Evolutionary conservation across 2,888 invertebrate species (phyloP).

Genomic region (Hedychridium roseum): DNA sequence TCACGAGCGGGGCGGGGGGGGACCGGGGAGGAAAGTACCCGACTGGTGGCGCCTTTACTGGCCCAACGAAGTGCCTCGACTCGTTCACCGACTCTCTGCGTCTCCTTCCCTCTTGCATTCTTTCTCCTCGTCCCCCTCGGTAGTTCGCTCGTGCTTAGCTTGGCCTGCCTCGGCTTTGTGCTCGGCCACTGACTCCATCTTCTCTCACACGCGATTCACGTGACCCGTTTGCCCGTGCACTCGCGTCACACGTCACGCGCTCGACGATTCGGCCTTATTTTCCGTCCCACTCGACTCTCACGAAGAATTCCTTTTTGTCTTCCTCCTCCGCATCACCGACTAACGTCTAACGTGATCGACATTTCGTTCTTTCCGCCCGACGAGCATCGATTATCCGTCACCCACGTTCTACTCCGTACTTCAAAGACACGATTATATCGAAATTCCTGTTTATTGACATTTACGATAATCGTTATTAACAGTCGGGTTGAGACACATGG

Average conservation of each 20-base stretch:
- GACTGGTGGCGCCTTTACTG: conserved; percentile 53
- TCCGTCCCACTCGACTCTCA: conserved; percentile 9
- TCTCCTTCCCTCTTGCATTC: not conserved
- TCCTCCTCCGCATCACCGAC: conserved; percentile 22
- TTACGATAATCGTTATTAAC: too few species aligned
- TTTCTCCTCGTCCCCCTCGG: too few species aligned
- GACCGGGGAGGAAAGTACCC: conserved; percentile 28
- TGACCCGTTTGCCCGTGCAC: conserved; percentile 21
- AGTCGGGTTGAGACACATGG: too few species aligned
- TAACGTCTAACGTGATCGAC: too few species aligned
- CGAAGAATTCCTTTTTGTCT: conserved; percentile 3
- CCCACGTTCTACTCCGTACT: too few species aligned
- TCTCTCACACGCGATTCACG: conserved; percentile 35
- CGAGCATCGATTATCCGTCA: too few species aligned
- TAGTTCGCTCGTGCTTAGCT: too few species aligned
- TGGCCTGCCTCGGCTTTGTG: too few species aligned
- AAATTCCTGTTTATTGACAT: too few species aligned
- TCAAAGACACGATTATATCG: too few species aligned
- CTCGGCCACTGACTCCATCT: conserved; percentile 48
- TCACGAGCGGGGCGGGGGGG: conserved; percentile 2
- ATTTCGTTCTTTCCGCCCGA: not conserved
- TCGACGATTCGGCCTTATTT: conserved; percentile 19
- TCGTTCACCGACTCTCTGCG: not conserved
- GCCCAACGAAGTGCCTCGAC: too few species aligned
- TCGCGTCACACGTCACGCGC: conserved; percentile 33